A percentile compares a stretch with the other conserved stretches of the same genome.
These are phyloP conservation scores for Echinometra lucunter DNA, from an alignment of 53 echinoderm and acorn worm genomes.

Conservation along the genomic window DNA sequence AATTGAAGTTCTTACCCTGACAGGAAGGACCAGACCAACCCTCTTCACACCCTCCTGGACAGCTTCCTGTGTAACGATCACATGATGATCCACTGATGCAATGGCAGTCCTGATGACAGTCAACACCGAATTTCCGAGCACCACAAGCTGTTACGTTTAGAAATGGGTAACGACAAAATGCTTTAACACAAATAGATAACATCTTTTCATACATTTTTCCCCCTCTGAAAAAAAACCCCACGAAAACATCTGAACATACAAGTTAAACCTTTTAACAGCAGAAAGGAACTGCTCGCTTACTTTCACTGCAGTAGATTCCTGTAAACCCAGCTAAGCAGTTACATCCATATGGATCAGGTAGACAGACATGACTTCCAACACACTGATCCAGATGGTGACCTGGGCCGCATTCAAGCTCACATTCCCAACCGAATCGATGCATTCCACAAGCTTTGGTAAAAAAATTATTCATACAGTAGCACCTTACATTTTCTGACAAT, in stretches of 20 bases:
- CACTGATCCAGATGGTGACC: neutral
- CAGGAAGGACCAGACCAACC: neutral
- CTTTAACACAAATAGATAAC: neutral
- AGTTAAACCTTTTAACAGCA: neutral
- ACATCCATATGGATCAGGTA: neutral
- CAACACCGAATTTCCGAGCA: neutral
- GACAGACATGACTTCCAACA: slow-evolving; percentile 1
- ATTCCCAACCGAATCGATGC: neutral
- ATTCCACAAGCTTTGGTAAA: neutral
- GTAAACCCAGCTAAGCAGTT: neutral
- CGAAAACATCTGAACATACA: too few species aligned
- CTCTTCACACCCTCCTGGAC: neutral
- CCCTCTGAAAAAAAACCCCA: neutral
- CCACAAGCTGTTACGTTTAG: neutral
- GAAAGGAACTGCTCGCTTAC: neutral
- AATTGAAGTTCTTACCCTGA: too few species aligned
- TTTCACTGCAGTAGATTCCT: neutral
- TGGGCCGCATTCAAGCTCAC: neutral
- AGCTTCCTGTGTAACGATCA: neutral
- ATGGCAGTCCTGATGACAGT: slow-evolving; percentile 27
- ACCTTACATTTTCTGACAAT: too few species aligned
- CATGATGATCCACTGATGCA: neutral
- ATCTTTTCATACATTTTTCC: neutral
- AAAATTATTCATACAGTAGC: too few species aligned
- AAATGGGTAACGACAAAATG: too few species aligned